phyloP scores from a whole-genome alignment of 1,140 invertebrate species.

The Zaprionus lachaisei region DNA sequence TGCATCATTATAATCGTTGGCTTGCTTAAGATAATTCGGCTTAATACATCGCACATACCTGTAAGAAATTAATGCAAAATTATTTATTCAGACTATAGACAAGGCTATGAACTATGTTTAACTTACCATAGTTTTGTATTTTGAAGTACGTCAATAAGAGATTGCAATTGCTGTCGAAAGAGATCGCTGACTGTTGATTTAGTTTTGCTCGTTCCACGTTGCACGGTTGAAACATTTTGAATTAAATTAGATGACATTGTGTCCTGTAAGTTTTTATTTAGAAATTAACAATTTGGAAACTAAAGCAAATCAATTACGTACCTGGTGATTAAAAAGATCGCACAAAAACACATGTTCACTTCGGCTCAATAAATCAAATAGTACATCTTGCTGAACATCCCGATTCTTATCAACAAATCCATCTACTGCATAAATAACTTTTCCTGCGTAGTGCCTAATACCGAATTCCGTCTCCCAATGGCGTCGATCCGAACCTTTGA shows the following conservation, averaged over 20 bases:
- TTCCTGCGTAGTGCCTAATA: slow-evolving; percentile 97
- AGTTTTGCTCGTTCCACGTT: slow-evolving; percentile 94
- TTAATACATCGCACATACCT: slow-evolving; percentile 98
- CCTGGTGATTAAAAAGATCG: slow-evolving; percentile 94
- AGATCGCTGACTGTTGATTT: slow-evolving; percentile 97
- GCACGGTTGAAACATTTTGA: slow-evolving; percentile 87
- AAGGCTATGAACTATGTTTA: not conserved
- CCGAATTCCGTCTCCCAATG: slow-evolving; percentile 97
- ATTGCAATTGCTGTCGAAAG: slow-evolving; percentile 95
- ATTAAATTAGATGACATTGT: slow-evolving; percentile 33
- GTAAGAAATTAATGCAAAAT: slow-evolving; percentile 20
- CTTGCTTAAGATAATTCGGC: slow-evolving; percentile 94
- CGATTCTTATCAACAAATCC: slow-evolving; percentile 99
- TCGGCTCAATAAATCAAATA: slow-evolving; percentile 95
- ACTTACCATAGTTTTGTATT: slow-evolving; percentile 95
- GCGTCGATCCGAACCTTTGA: slow-evolving; percentile 94
- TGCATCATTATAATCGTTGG: slow-evolving; percentile 92
- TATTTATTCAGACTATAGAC: not conserved
- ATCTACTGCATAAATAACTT: slow-evolving; percentile 95
- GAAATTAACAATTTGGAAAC: not conserved
- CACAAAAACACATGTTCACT: slow-evolving; percentile 95
- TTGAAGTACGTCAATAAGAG: slow-evolving; percentile 95
- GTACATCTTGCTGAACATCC: slow-evolving; percentile 97
- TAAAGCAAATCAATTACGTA: slow-evolving; percentile 17
- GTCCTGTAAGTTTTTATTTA: slow-evolving; percentile 33